phyloP scores from a whole-genome alignment of 2,888 invertebrate genomes.

The Platycnemis pennipes region DNA sequence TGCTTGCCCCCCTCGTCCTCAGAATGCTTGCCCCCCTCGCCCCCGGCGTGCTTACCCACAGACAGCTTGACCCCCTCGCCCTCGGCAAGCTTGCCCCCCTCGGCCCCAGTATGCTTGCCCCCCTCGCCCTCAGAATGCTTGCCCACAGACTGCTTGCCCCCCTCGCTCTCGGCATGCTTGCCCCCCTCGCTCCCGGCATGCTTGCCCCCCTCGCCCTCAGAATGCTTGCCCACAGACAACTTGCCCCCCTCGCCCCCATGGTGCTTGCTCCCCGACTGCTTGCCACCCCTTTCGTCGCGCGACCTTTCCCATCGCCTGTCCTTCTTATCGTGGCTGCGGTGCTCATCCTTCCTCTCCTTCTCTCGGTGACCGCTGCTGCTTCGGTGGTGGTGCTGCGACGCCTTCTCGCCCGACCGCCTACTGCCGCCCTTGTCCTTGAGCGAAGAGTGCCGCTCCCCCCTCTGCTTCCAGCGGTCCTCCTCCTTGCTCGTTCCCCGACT shows the following conservation, averaged over 20 bases:
- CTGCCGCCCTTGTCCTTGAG: slow-evolving; percentile 63
- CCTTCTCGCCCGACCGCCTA: slow-evolving; percentile 72
- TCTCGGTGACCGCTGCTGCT: slow-evolving; percentile 76
- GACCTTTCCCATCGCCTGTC: not conserved
- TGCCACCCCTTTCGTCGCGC: not conserved
- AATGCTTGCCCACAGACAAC: slow-evolving; percentile 2
- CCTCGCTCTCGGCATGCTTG: slow-evolving; percentile 65
- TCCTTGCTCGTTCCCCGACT: not conserved
- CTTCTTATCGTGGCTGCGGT: slow-evolving; percentile 82
- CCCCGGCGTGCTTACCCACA: not conserved
- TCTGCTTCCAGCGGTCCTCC: not conserved
- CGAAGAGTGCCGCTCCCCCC: not conserved
- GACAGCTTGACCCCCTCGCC: slow-evolving; percentile 74
- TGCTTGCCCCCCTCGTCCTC: no score
- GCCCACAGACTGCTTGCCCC: not conserved
- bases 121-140: slow-evolving; percentile 26
- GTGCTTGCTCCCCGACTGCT: not conserved
- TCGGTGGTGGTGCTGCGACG: slow-evolving; percentile 72
- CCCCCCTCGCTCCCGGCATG: not conserved
- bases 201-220: not conserved
- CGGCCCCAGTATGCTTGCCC: not conserved
- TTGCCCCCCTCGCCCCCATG: not conserved
- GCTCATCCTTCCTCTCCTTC: slow-evolving; percentile 82
- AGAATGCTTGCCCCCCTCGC: slow-evolving; percentile 14
- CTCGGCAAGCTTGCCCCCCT: slow-evolving; percentile 69